phyloP scores from a whole-genome alignment of 2,888 invertebrate genomes.

The Pandemis corylana region DNA sequence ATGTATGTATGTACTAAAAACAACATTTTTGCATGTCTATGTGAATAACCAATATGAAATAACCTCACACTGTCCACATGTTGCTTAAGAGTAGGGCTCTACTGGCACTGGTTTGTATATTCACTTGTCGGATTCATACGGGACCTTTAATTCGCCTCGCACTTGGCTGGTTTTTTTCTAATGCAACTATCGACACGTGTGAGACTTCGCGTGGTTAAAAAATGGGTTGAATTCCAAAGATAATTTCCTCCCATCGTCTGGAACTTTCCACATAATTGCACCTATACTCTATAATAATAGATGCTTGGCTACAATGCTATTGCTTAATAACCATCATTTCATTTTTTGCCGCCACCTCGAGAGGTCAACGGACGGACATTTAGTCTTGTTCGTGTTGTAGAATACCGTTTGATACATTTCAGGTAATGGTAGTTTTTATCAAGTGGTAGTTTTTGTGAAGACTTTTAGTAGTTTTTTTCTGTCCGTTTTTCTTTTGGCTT shows the following conservation, averaged over 20 bases:
- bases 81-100: no score
- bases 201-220: slow-evolving; percentile 4
- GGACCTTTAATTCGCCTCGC: no score
- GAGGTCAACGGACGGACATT: slow-evolving; percentile 7
- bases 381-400: slow-evolving; percentile 23
- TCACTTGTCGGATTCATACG: no score
- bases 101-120: no score
- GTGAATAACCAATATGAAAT: no score
- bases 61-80: no score
- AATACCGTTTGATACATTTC: slow-evolving; percentile 38
- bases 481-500: background rate
- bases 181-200: background rate
- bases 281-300: slow-evolving; percentile 35
- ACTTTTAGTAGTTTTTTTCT: background rate
- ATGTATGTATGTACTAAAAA: no score
- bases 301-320: slow-evolving; percentile 21
- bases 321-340: slow-evolving; percentile 24
- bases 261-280: slow-evolving; percentile 41
- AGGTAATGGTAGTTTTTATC: slow-evolving; percentile 30
- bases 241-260: slow-evolving; percentile 21
- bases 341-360: slow-evolving; percentile 9
- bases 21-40: no score
- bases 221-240: slow-evolving; percentile 32
- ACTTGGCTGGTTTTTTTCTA: background rate
- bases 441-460: slow-evolving; percentile 3